phyloP scores from a whole-genome alignment of 2,113 vertebrate species.

The Epinephelus lanceolatus region DNA sequence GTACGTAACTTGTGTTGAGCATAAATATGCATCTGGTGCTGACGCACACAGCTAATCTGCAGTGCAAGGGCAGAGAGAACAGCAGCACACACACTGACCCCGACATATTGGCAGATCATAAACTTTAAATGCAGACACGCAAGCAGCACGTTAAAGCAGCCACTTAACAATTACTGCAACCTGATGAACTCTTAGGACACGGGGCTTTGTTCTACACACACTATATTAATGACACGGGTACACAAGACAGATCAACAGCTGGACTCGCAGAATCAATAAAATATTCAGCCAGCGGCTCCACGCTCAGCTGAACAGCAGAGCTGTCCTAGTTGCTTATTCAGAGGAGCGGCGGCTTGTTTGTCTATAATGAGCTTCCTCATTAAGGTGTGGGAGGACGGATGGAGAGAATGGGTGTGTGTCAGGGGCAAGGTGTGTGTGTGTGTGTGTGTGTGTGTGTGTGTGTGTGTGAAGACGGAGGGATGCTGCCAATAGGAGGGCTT shows the following conservation, averaged over 20 bases:
- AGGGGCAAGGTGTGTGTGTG: constrained; percentile 55
- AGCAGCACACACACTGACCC: neutral
- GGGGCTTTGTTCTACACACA: constrained; percentile 70
- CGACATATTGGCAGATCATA: neutral
- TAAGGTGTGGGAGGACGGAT: constrained; percentile 67
- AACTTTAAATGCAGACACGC: constrained; percentile 20
- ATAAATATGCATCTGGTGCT: too few relatives aligned
- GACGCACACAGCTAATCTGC: neutral
- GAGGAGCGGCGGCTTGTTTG: constrained; percentile 69
- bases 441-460: constrained; percentile 26
- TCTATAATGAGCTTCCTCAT: constrained; percentile 82
- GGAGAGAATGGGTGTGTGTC: constrained; percentile 47
- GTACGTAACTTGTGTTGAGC: too few relatives aligned
- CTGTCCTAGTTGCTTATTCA: constrained; percentile 73
- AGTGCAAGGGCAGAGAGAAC: neutral
- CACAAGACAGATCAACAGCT: constrained; percentile 78
- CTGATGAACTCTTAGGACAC: constrained; percentile 69
- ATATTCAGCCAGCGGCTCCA: constrained; percentile 70
- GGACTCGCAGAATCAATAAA: constrained; percentile 77
- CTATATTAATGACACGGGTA: constrained; percentile 77
- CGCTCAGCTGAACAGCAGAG: constrained; percentile 45
- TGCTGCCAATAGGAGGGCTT: constrained; percentile 8
- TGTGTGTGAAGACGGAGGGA: constrained; percentile 2
- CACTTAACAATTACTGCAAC: constrained; percentile 33
- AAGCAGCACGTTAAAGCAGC: neutral